phyloP scores from a whole-genome alignment of 1,140 invertebrate species.

The Ostrea edulis region DNA sequence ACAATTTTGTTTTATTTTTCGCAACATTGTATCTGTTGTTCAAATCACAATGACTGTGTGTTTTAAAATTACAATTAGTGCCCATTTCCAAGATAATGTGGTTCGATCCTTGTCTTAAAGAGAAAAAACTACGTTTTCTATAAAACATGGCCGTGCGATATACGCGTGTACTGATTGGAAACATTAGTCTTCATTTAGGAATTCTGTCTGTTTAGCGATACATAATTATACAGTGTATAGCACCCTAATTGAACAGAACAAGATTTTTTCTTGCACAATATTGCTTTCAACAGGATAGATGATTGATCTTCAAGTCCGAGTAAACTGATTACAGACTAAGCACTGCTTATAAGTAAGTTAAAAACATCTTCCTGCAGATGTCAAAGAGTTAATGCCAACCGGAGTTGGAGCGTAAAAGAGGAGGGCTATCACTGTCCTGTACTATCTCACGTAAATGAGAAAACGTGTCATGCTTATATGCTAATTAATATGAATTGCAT shows the following conservation, averaged over 20 bases:
- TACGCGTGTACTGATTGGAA: too few relatives aligned
- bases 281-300: background rate
- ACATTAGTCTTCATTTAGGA: too few relatives aligned
- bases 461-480: background rate
- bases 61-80: too few relatives aligned
- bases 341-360: background rate
- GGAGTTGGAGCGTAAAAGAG: background rate
- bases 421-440: background rate
- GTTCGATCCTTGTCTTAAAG: too few relatives aligned
- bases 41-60: too few relatives aligned
- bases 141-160: too few relatives aligned
- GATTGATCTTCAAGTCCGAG: background rate
- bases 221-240: background rate
- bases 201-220: too few relatives aligned
- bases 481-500: constrained; percentile 5
- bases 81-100: too few relatives aligned
- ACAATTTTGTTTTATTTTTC: too few relatives aligned
- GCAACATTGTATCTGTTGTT: too few relatives aligned
- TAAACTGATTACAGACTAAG: background rate
- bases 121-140: too few relatives aligned
- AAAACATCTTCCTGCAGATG: background rate
- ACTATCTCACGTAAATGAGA: background rate
- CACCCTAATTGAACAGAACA: background rate
- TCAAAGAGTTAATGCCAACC: background rate
- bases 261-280: background rate